Base-by-base conservation (phyloP, 37 sponge, comb jelly and placozoan genomes). In the Axinella damicornis region DNA sequence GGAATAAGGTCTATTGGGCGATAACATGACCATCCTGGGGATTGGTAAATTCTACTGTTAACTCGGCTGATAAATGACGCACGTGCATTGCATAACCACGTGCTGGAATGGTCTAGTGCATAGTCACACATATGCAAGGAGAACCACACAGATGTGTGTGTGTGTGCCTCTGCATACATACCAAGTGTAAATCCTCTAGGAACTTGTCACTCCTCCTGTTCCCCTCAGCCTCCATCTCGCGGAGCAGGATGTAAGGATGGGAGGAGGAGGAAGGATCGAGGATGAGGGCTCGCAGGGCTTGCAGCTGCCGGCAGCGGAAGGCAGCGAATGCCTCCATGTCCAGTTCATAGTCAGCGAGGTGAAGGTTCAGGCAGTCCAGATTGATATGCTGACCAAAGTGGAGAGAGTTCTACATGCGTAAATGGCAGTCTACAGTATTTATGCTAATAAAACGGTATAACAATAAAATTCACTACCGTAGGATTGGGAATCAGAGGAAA, bases 221-320 rank as follows among this genome's bases (percentile, higher is more conserved):
- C 46, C 9, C 46, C 46, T 46, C 46, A 12, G 46, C 9, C 46
- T 46, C 46, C 46, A 46, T 46, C 46, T 46, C 46, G 4, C 46
- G 33, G 33, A 30, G 17, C 30, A 66, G 67, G 67, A 66, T 46
- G 46, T 46, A 46, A 9, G 46, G 14, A 4, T 35, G 72, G 18
- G 41, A 35, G 40, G 72, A n/a, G 35, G 38, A 28, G 15, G 63
- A 61, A 22, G 69, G 73, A 31, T 97, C 97, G 58, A 79, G 71
- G 25, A 97, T 65, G 27, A 79, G 38, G 0, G 71, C 56, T 6
- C 82, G 76, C 22, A 88, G 89, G 19, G 97, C 82, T 46, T 94
- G 92, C 5, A 97, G 83, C 71, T 89, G 89, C 20, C 93, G 92
- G 19, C 84, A 73, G 31, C 95, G 79, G 79, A 83, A 92, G 0